A percentile compares a stretch with the other conserved stretches of the same genome.
phyloP scores from a whole-genome alignment of 2,797 vertebrate species.

The Sparidentex hasta region DNA sequence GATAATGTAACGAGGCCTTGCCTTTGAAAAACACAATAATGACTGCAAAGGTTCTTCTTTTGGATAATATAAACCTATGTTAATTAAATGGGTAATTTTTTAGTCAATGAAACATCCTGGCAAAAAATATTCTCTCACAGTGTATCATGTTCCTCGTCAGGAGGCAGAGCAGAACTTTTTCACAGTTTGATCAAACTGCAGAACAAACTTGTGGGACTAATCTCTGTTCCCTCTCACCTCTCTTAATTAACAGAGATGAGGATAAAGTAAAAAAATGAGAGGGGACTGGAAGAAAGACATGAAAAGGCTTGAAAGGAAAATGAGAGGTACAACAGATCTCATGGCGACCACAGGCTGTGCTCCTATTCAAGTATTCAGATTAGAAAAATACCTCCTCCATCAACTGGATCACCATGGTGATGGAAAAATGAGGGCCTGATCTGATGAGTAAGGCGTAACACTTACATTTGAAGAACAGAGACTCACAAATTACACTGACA shows the following conservation, averaged over 20 bases:
- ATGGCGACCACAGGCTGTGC: constrained; percentile 38
- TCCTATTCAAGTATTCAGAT: constrained; percentile 31
- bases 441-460: constrained; percentile 11
- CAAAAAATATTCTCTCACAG: background rate
- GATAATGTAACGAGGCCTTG: too few species aligned
- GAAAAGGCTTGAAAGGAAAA: constrained; percentile 32
- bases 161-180: constrained; percentile 31
- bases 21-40: too few species aligned
- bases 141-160: background rate
- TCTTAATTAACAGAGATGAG: constrained; percentile 55
- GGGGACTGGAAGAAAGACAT: constrained; percentile 17
- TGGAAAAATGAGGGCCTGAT: constrained; percentile 24
- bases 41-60: too few species aligned
- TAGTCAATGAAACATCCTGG: too few species aligned
- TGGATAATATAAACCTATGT: too few species aligned
- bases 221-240: constrained; percentile 47
- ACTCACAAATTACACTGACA: constrained; percentile 14
- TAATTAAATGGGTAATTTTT: too few species aligned
- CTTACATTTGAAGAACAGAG: background rate
- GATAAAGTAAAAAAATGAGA: constrained; percentile 23
- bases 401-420: constrained; percentile 43
- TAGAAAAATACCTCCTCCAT: constrained; percentile 49
- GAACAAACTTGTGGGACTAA: constrained; percentile 29
- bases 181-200: constrained; percentile 42
- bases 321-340: constrained; percentile 27